Conservation (phyloP, 1,140 invertebrate species). For the Sycophila sp. region DNA sequence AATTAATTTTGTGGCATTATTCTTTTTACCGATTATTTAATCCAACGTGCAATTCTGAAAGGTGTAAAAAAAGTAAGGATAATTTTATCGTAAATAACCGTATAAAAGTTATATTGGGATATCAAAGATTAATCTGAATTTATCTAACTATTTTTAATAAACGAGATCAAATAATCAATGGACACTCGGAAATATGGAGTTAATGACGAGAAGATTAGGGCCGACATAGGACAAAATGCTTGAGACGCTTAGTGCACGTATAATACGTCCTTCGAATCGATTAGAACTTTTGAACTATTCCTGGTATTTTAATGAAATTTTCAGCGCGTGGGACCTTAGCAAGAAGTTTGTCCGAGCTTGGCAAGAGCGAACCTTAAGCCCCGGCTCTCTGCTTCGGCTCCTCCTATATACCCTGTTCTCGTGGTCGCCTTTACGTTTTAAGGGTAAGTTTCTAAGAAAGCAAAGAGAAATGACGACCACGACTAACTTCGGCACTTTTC, state of each 20-base stretch:
- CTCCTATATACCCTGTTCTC: background rate
- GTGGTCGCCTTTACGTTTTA: background rate
- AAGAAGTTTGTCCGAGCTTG: constrained; percentile 10
- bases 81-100: too few relatives aligned
- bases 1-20: too few relatives aligned
- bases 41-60: too few relatives aligned
- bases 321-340: constrained; percentile 11
- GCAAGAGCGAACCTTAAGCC: constrained; percentile 8
- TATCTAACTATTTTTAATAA: too few relatives aligned
- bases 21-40: too few relatives aligned
- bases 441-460: background rate
- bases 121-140: too few relatives aligned
- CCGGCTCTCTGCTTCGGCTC: background rate
- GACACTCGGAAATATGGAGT: background rate
- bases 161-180: constrained; percentile 23
- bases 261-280: constrained; percentile 29
- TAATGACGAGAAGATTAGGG: background rate
- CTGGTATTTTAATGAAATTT: constrained; percentile 40
- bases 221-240: background rate
- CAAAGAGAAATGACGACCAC: background rate
- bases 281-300: constrained; percentile 32
- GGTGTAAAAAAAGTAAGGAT: too few relatives aligned
- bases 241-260: constrained; percentile 20
- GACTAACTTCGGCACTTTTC: constrained; percentile 28
- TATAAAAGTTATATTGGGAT: too few relatives aligned